Conservation (phyloP, 2,113 vertebrate species). For the Speoplatyrhinus poulsoni region DNA sequence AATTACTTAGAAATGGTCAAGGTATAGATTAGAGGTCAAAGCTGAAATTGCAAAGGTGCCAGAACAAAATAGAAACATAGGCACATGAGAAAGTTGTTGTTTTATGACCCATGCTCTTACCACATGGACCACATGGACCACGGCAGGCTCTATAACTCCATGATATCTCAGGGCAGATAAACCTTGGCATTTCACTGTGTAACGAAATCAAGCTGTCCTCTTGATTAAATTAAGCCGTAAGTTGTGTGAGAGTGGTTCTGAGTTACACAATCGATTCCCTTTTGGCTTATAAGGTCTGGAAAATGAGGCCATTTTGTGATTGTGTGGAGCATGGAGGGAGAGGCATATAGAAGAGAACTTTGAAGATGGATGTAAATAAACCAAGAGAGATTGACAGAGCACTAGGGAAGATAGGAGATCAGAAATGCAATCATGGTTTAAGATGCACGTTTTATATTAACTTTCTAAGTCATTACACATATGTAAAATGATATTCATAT, state of each 20-base stretch:
- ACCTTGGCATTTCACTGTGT: slow-evolving; percentile 47
- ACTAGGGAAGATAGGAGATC: slow-evolving; percentile 4
- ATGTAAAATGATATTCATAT: no score
- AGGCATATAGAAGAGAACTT: slow-evolving; percentile 20
- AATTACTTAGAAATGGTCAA: slow-evolving; percentile 22
- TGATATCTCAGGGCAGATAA: slow-evolving; percentile 54
- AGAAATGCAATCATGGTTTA: no score
- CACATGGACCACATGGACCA: slow-evolving; percentile 30
- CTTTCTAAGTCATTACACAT: no score
- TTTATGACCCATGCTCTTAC: slow-evolving; percentile 55
- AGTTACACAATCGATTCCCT: slow-evolving; percentile 57
- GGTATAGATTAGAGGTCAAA: slow-evolving; percentile 49
- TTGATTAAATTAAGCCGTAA: slow-evolving; percentile 61
- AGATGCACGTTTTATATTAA: no score
- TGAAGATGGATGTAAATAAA: slow-evolving; percentile 44
- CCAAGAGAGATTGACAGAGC: slow-evolving; percentile 3
- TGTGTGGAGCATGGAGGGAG: slow-evolving; percentile 16
- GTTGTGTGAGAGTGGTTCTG: slow-evolving; percentile 35
- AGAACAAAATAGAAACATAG: slow-evolving; percentile 38
- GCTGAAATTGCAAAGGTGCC: slow-evolving; percentile 35
- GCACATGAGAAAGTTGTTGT: slow-evolving; percentile 58
- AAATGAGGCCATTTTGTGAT: slow-evolving; percentile 45
- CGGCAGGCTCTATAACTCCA: slow-evolving; percentile 25
- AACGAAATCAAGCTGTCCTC: slow-evolving; percentile 56
- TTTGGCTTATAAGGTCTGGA: slow-evolving; percentile 33